phyloP scores from a whole-genome alignment of 2,797 vertebrate genomes.

The Loris lydekkerianus region DNA sequence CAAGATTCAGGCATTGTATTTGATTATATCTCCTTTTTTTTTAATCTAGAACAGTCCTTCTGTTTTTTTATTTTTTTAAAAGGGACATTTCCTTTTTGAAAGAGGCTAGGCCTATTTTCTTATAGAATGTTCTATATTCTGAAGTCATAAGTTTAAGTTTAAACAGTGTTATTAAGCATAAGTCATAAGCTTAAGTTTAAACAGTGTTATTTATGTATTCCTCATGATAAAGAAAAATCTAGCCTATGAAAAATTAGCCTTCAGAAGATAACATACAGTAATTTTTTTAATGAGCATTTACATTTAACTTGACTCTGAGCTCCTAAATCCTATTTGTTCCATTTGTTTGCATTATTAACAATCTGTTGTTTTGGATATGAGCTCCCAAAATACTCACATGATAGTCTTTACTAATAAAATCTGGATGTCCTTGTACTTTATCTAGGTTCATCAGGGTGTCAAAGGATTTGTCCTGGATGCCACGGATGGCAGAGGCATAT shows the following conservation, averaged over 20 bases:
- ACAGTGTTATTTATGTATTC: slow-evolving; percentile 16
- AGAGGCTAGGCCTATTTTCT: slow-evolving; percentile 48
- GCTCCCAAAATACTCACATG: slow-evolving; percentile 31
- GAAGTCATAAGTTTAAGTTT: slow-evolving; percentile 57
- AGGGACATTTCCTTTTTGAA: slow-evolving; percentile 61
- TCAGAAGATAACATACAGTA: slow-evolving; percentile 5
- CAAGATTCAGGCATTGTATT: background rate
- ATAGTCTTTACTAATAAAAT: slow-evolving; percentile 64
- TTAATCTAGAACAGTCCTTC: slow-evolving; percentile 8
- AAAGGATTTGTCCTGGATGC: slow-evolving; percentile 95
- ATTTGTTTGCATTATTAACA: slow-evolving; percentile 60
- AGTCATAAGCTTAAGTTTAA: slow-evolving; percentile 23
- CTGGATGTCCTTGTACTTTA: slow-evolving; percentile 57
- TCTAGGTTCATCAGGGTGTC: slow-evolving; percentile 94
- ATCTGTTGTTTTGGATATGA: slow-evolving; percentile 50
- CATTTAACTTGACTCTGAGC: slow-evolving; percentile 36
- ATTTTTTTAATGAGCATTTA: slow-evolving; percentile 54
- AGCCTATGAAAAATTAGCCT: slow-evolving; percentile 39
- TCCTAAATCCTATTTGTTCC: slow-evolving; percentile 30
- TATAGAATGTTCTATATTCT: slow-evolving; percentile 46
- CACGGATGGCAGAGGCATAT: slow-evolving; percentile 92
- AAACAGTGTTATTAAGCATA: background rate
- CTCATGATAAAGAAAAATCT: slow-evolving; percentile 48
- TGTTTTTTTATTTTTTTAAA: background rate
- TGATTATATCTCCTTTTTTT: slow-evolving; percentile 30